Conservation (phyloP, 1,140 invertebrate species). For the Steinernema khuongi region DNA sequence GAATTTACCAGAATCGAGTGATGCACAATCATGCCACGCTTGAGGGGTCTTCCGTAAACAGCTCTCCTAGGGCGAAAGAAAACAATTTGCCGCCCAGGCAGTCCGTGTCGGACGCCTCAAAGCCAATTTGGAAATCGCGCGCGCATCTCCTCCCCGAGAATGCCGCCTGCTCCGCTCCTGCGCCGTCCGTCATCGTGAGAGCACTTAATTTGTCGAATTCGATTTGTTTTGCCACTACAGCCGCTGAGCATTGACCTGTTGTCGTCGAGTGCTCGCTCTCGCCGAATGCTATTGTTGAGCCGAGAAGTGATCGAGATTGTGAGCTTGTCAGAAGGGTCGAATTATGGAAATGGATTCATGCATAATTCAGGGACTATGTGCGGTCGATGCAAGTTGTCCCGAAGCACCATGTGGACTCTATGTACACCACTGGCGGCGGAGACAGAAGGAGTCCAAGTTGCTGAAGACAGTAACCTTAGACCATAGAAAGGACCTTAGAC, state of each 20-base stretch:
- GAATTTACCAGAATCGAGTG: not conserved
- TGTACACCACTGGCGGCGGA: no score
- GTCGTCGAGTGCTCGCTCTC: no score
- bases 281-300: no score
- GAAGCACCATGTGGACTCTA: no score
- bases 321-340: no score
- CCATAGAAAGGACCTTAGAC: no score
- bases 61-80: not conserved
- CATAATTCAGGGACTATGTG: no score
- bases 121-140: not conserved
- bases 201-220: slow-evolving; percentile 13
- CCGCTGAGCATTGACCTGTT: not conserved
- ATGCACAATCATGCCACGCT: not conserved
- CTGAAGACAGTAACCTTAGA: no score
- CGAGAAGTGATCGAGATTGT: no score
- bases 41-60: slow-evolving; percentile 1
- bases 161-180: not conserved
- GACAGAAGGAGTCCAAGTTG: no score
- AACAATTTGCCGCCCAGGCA: not conserved
- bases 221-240: slow-evolving; percentile 14
- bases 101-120: not conserved
- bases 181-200: not conserved
- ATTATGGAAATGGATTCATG: no score
- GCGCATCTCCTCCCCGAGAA: not conserved
- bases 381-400: no score